Evolutionary conservation across 1,140 invertebrate genomes (phyloP).

Genomic region (Zaprionus tsacasi): DNA sequence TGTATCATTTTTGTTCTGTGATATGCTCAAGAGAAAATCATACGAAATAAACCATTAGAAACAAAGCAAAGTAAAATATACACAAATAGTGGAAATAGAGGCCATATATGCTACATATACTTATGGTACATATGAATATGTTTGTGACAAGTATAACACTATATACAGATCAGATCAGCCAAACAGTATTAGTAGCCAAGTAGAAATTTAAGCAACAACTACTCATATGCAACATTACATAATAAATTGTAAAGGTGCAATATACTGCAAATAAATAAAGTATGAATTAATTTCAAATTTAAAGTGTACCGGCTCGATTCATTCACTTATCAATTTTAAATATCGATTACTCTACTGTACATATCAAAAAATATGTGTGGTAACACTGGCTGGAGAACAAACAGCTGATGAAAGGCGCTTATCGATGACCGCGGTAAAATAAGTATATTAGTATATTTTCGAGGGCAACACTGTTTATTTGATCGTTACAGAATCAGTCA

Average conservation of each 20-base stretch:
- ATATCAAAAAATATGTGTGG: not conserved
- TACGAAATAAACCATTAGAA: slow-evolving; percentile 46
- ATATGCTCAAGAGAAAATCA: slow-evolving; percentile 78
- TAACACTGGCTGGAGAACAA: slow-evolving; percentile 1
- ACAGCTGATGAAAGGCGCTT: not conserved
- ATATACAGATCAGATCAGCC: slow-evolving; percentile 51
- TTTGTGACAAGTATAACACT: slow-evolving; percentile 19
- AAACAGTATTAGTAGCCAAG: slow-evolving; percentile 57
- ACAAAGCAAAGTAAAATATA: slow-evolving; percentile 21
- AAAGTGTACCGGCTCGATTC: not conserved
- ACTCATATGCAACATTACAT: slow-evolving; percentile 48
- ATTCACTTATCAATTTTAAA: not conserved
- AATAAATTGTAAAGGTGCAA: slow-evolving; percentile 42
- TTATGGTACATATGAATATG: slow-evolving; percentile 18
- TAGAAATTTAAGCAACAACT: slow-evolving; percentile 52
- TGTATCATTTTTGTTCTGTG: slow-evolving; percentile 81
- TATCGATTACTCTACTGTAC: not conserved
- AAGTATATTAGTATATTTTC: too few species aligned
- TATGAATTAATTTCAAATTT: slow-evolving; percentile 36
- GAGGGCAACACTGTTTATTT: too few species aligned
- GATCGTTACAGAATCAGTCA: too few species aligned
- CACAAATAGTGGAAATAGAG: slow-evolving; percentile 31
- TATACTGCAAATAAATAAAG: slow-evolving; percentile 45
- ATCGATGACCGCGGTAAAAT: too few species aligned
- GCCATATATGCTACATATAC: slow-evolving; percentile 26